A percentile compares a stretch with the other conserved stretches of the same genome.
phyloP scores from a whole-genome alignment of 2,113 vertebrate species.

The Empidonax alnorum region DNA sequence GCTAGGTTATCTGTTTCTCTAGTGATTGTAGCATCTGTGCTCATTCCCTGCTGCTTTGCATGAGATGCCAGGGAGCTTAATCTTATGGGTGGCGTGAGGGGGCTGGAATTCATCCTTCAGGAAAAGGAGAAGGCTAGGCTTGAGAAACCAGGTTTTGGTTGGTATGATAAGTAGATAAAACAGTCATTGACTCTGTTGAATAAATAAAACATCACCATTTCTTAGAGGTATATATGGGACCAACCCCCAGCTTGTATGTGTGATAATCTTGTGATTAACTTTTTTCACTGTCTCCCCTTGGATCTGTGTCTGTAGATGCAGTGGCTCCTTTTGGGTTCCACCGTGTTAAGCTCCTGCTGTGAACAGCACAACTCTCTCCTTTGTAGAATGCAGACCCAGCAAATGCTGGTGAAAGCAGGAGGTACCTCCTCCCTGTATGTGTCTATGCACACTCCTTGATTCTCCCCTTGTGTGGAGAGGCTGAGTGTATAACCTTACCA shows the following conservation, averaged over 20 bases:
- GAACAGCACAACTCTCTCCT: neutral
- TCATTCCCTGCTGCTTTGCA: neutral
- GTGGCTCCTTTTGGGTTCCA: neutral
- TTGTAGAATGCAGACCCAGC: neutral
- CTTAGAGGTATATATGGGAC: neutral
- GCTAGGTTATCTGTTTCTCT: neutral
- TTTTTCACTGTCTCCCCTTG: neutral
- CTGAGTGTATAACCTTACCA: neutral
- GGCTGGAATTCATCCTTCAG: neutral
- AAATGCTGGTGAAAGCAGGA: neutral
- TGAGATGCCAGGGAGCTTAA: neutral
- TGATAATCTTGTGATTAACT: neutral
- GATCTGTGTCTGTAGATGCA: neutral
- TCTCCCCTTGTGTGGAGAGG: neutral
- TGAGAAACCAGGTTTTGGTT: neutral
- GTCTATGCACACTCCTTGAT: neutral
- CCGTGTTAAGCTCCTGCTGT: neutral
- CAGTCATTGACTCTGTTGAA: neutral
- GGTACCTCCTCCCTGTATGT: neutral
- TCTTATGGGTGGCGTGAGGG: neutral
- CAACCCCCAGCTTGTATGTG: neutral
- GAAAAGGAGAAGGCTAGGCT: neutral
- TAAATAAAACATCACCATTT: neutral
- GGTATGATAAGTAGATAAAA: neutral
- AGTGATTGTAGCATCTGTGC: rapidly evolving